Conservation (phyloP, 2,113 vertebrate genomes). For the Nycticebus coucang region DNA sequence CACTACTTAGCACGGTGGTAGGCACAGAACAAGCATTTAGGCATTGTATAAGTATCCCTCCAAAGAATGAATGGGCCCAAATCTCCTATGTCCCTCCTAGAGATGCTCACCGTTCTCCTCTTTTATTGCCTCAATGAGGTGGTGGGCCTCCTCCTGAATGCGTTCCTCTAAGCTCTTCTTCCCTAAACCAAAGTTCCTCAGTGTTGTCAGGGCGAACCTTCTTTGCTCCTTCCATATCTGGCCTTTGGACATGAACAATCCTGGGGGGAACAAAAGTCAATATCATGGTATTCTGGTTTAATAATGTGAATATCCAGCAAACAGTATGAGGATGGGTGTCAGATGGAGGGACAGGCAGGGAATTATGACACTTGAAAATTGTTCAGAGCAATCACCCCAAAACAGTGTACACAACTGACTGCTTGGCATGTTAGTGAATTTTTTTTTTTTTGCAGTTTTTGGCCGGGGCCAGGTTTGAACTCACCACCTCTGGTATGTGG, state of each 20-base stretch:
- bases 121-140: constrained; percentile 80
- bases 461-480: too few species aligned
- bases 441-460: background rate
- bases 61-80: background rate
- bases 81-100: background rate
- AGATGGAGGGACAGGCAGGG: too few species aligned
- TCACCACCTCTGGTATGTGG: too few species aligned
- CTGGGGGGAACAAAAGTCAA: constrained; percentile 5
- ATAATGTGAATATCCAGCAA: background rate
- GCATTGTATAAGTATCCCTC: background rate
- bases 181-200: constrained; percentile 87
- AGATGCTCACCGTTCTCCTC: constrained; percentile 84
- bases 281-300: background rate
- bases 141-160: constrained; percentile 87
- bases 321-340: background rate
- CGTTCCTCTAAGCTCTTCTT: constrained; percentile 75
- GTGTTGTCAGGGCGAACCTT: constrained; percentile 66
- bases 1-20: background rate
- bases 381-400: too few species aligned
- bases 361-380: too few species aligned
- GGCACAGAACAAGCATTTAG: background rate
- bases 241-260: constrained; percentile 66
- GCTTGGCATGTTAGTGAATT: too few species aligned
- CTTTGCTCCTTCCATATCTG: constrained; percentile 74
- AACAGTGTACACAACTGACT: too few species aligned